Conservation (phyloP, 2,797 vertebrate species). For the Philypnodon macrostomus region DNA sequence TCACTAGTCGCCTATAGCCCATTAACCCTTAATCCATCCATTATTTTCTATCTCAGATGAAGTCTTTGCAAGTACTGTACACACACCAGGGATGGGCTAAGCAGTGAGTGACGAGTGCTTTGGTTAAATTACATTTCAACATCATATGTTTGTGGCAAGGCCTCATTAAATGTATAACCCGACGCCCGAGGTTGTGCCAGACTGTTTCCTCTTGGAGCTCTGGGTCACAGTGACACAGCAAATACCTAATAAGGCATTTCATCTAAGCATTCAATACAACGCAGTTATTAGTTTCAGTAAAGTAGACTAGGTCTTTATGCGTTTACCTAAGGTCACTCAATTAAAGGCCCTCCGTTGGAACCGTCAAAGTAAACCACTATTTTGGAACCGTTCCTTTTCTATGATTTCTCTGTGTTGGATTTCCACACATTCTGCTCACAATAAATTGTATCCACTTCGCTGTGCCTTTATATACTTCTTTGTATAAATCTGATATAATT, state of each 20-base stretch:
- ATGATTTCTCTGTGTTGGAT: neutral
- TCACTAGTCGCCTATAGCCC: too few relatives aligned
- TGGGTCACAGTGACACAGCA: constrained; percentile 34
- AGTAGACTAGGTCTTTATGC: too few relatives aligned
- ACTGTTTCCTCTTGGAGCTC: neutral
- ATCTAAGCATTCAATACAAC: neutral
- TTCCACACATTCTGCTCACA: neutral
- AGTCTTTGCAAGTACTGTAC: too few relatives aligned
- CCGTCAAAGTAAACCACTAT: too few relatives aligned
- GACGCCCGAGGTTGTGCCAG: neutral
- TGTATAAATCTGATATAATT: too few relatives aligned
- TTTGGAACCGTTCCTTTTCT: too few relatives aligned
- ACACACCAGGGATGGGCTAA: too few relatives aligned
- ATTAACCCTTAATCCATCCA: constrained; percentile 44
- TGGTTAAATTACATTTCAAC: constrained; percentile 17
- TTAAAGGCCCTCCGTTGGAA: neutral
- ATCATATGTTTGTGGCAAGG: neutral
- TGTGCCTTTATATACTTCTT: neutral
- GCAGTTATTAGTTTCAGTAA: too few relatives aligned
- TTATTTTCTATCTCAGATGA: too few relatives aligned
- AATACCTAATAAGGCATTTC: neutral
- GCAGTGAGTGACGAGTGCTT: neutral
- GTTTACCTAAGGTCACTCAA: too few relatives aligned
- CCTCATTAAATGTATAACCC: constrained; percentile 12
- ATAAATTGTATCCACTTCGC: neutral